Conservation (phyloP, 2,888 invertebrate genomes). For the Petrophora chlorosata region DNA sequence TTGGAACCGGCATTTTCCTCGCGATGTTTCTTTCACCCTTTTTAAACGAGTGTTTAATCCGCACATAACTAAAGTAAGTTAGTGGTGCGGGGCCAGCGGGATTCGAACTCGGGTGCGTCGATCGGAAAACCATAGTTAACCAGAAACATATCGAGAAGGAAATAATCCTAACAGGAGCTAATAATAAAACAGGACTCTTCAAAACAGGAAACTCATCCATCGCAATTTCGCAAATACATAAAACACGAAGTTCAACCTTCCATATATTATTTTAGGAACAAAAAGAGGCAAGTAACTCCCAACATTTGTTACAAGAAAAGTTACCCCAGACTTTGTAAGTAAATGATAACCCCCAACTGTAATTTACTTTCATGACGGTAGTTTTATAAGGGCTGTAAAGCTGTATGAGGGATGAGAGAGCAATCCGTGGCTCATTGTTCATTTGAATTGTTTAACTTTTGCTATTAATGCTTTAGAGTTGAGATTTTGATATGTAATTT, state of each 20-base stretch:
- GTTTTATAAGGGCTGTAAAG: slow-evolving; percentile 37
- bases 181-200: slow-evolving; percentile 2
- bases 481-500: too few species aligned
- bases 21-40: too few species aligned
- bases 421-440: slow-evolving; percentile 28
- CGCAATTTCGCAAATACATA: too few species aligned
- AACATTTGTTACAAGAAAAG: slow-evolving; percentile 33
- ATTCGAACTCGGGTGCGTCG: too few species aligned
- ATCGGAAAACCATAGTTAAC: too few species aligned
- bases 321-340: slow-evolving; percentile 30
- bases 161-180: not conserved
- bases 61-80: too few species aligned
- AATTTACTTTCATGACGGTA: slow-evolving; percentile 35
- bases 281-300: slow-evolving; percentile 23
- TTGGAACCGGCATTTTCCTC: too few species aligned
- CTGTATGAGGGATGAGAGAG: slow-evolving; percentile 30
- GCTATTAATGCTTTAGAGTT: too few species aligned
- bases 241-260: not conserved
- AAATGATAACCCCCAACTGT: slow-evolving; percentile 27
- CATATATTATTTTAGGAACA: slow-evolving; percentile 18
- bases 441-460: slow-evolving; percentile 24
- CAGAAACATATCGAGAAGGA: not conserved
- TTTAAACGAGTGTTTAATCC: too few species aligned
- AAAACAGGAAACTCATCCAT: not conserved
- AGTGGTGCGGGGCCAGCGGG: too few species aligned